A percentile compares a stretch with the other conserved stretches of the same genome.
Conservation (phyloP, 2,888 invertebrate genomes). For the Drosophila nr. perissopoda region DNA sequence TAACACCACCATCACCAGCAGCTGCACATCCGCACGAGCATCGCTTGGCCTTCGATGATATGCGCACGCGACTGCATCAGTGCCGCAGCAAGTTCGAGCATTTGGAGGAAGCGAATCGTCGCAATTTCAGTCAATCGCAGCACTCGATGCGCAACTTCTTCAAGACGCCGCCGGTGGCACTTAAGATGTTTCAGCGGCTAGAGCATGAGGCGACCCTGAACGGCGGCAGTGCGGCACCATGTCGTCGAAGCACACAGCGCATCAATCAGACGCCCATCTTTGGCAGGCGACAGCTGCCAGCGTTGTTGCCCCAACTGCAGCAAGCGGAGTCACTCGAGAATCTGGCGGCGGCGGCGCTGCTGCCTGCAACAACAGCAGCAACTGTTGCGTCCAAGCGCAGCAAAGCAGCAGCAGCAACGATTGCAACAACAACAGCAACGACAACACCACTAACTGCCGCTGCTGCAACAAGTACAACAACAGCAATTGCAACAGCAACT, state of each 20-base stretch:
- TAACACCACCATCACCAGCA: constrained; percentile 11
- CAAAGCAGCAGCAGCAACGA: constrained; percentile 4
- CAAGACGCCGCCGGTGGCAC: constrained; percentile 75
- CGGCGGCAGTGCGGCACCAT: constrained; percentile 49
- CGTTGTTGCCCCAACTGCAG: constrained; percentile 50
- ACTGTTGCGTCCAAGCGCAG: constrained; percentile 2
- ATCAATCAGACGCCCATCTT: constrained; percentile 85
- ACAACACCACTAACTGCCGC: background rate
- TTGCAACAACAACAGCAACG: background rate
- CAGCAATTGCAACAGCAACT: background rate
- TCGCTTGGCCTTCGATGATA: constrained; percentile 81
- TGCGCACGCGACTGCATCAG: constrained; percentile 82
- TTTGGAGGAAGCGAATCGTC: constrained; percentile 82
- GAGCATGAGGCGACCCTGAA: constrained; percentile 68
- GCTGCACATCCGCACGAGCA: constrained; percentile 14
- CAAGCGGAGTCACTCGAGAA: constrained; percentile 84
- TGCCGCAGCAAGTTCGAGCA: constrained; percentile 84
- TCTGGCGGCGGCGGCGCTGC: constrained; percentile 56
- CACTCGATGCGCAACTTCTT: constrained; percentile 83
- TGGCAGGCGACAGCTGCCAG: constrained; percentile 75
- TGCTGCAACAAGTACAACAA: constrained; percentile 1
- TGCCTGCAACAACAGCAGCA: constrained; percentile 9
- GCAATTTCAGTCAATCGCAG: constrained; percentile 82
- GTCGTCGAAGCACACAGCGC: constrained; percentile 67
- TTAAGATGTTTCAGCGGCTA: constrained; percentile 80